Conservation (phyloP, 2,113 vertebrate genomes). For the Pardalotus punctatus region DNA sequence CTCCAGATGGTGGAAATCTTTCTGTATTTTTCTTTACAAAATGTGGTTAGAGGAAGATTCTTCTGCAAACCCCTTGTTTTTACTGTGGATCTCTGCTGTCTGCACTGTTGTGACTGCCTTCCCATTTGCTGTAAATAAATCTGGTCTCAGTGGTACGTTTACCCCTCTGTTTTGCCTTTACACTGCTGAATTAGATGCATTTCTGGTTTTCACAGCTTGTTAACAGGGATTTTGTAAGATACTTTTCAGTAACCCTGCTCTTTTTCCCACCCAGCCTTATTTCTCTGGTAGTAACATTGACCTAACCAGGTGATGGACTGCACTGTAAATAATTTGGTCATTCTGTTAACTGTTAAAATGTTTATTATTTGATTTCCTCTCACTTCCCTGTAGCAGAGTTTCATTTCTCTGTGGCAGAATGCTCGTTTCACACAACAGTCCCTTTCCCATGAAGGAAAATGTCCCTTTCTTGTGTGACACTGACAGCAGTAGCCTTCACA, state of each 20-base stretch:
- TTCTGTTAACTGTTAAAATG: not conserved
- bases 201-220: not conserved
- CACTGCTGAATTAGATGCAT: not conserved
- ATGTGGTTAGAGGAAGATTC: not conserved
- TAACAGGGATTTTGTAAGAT: not conserved
- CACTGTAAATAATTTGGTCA: fast-evolving
- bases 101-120: not conserved
- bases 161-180: not conserved
- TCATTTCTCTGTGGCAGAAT: not conserved
- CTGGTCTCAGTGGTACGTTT: not conserved
- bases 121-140: not conserved
- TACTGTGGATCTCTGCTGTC: not conserved
- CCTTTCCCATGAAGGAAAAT: not conserved
- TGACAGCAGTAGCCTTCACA: not conserved
- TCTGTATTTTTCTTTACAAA: not conserved
- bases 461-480: not conserved
- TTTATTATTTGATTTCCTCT: not conserved
- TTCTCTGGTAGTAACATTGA: not conserved
- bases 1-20: not conserved
- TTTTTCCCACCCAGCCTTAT: not conserved
- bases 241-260: not conserved
- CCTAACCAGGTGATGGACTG: not conserved
- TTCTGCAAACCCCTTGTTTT: not conserved
- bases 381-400: not conserved
- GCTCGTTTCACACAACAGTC: not conserved